These are phyloP conservation scores for Labrus mixtus DNA, from an alignment of 2,113 vertebrate genomes.

Conservation along the genomic window DNA sequence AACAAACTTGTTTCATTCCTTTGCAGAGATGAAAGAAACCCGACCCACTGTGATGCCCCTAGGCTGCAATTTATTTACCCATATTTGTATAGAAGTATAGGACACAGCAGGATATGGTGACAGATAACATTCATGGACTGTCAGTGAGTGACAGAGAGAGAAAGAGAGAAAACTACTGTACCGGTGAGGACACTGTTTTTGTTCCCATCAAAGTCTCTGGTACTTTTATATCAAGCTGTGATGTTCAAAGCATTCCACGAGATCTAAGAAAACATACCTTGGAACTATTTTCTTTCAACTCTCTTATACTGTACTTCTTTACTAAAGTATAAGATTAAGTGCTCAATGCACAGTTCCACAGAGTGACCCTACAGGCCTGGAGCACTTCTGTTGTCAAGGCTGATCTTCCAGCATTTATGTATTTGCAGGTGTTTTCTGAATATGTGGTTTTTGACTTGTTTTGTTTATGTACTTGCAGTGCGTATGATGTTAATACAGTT, in stretches of 20 bases:
- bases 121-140: constrained; percentile 37
- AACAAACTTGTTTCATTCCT: constrained; percentile 28
- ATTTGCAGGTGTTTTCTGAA: no score
- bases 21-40: constrained; percentile 48
- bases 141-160: constrained; percentile 36
- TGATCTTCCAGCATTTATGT: no score
- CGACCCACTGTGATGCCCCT: neutral
- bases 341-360: no score
- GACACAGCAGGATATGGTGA: constrained; percentile 22
- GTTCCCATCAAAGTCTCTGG: constrained; percentile 1
- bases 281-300: neutral
- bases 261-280: neutral
- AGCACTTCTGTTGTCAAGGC: no score
- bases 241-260: constrained; percentile 10
- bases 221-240: neutral
- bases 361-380: no score
- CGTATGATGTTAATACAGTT: no score
- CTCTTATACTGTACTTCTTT: neutral
- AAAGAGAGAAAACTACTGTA: neutral
- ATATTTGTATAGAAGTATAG: constrained; percentile 9
- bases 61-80: constrained; percentile 35
- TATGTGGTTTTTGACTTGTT: no score
- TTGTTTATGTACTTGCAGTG: no score
- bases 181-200: constrained; percentile 7
- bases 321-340: neutral